Evolutionary conservation across 2,113 vertebrate species (phyloP).

Genomic region (Phocoena phocoena): DNA sequence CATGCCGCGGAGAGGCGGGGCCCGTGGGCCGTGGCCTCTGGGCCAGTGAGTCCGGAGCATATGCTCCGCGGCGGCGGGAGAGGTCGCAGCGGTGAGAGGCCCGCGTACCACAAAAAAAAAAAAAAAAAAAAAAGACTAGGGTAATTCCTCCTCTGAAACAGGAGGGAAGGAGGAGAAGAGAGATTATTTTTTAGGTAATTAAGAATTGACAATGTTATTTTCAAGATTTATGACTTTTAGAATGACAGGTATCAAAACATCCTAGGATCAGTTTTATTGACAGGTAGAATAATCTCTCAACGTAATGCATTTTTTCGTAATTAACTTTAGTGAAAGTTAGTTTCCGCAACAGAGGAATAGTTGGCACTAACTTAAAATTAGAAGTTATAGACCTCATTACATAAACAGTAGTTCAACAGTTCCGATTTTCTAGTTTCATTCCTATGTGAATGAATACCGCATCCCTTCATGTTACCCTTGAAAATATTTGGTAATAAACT

Average conservation of each 20-base stretch:
- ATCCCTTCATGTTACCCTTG: conserved; percentile 30
- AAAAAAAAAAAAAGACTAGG: no score
- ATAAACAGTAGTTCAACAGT: neutral
- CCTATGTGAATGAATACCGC: conserved; percentile 26
- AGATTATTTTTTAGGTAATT: conserved; percentile 69
- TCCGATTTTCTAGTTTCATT: conserved; percentile 50
- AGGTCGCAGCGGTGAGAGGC: no score
- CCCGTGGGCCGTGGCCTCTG: no score
- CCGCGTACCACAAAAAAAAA: no score
- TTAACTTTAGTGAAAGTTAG: conserved; percentile 51
- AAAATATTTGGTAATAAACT: conserved; percentile 36
- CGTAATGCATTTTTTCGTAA: conserved; percentile 54
- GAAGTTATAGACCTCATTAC: neutral
- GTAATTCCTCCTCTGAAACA: conserved; percentile 44
- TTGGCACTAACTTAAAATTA: conserved; percentile 40
- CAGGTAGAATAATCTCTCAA: conserved; percentile 31
- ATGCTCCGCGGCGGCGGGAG: no score
- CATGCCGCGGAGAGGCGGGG: no score
- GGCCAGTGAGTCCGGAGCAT: no score
- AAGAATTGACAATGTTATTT: conserved; percentile 68
- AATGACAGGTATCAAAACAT: conserved; percentile 60
- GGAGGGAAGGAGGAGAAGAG: conserved; percentile 51
- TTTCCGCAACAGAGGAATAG: conserved; percentile 31
- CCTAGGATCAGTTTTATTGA: conserved; percentile 45
- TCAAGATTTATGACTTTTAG: conserved; percentile 71